Base-by-base conservation (phyloP, 2,888 invertebrate genomes). In the Drosophila sordidapex region DNA sequence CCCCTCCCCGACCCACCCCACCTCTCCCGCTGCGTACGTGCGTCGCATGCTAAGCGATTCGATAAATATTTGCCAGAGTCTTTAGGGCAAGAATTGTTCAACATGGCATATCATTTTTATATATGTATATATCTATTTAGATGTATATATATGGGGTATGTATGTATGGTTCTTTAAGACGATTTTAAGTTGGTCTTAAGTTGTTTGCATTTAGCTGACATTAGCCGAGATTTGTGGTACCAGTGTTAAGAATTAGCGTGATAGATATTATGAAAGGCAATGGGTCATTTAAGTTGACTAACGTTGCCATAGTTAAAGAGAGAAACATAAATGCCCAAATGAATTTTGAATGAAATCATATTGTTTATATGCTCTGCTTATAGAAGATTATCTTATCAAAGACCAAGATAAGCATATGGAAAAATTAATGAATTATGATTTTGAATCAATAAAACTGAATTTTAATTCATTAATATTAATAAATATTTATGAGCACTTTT, bases 131-230 rank as follows among this genome's bases (percentile, higher is more conserved):
- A 69, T 66, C 58, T 75, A 51, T 43, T 52, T 51, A 66, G 35
- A 59, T 40, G 40, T 60, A 58, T 56, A 53, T 46, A 25, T 40
- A 61, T 53, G 59, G 70, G 66, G 60, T 54, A 48, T 67, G 38
- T 52, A 21, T 56, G 71, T 40, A 60, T 46, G 52, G 56, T 58
- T 86, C 83, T 88, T 88, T 77, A 77, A 89, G 82, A 82, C 63
- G 81, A 56, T 73, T 78, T 81, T 90, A 90, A 85, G 87, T 90
- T 90, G 90, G 87, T 76, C 83, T 90, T 90, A 85, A 85, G 90
- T 90, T 85, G 90, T 84, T 87, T 71, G 84, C 84, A 89, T 85
- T 85, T 87, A 89, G 90, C 69, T 74, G 87, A 82, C 76, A 85
- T 85, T 85, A 85, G 73, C 85, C 63, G 83, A 84, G 90, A 89